phyloP scores from a whole-genome alignment of 2,113 vertebrate species.

The Hippocampus comes region DNA sequence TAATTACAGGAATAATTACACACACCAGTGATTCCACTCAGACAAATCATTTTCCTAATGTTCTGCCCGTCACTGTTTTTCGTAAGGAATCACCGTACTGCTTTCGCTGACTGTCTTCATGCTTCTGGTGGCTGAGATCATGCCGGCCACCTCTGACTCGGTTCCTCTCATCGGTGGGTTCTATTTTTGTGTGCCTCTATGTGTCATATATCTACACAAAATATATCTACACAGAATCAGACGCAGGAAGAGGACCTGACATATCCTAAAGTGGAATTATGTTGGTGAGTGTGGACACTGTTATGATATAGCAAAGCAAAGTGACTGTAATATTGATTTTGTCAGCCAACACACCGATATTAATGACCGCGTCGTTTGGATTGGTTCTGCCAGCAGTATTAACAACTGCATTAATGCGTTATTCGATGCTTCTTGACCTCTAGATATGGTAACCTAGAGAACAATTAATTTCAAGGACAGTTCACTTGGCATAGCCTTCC shows the following conservation, averaged over 20 bases:
- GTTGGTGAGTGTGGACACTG: not conserved
- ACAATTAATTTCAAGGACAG: constrained; percentile 4
- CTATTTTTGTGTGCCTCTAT: constrained; percentile 3
- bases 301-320: not conserved
- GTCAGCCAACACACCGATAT: not conserved
- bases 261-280: not conserved
- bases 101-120: constrained; percentile 86
- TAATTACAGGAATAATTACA: constrained; percentile 43
- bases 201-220: not conserved
- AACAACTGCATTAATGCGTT: constrained; percentile 14
- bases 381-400: constrained; percentile 6
- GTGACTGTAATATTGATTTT: constrained; percentile 5
- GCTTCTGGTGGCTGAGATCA: constrained; percentile 87
- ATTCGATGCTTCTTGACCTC: constrained; percentile 3
- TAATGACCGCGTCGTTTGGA: not conserved
- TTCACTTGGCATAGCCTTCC: constrained; percentile 16
- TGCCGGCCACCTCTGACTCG: constrained; percentile 86
- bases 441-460: constrained; percentile 8
- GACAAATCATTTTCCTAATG: constrained; percentile 27
- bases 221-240: not conserved
- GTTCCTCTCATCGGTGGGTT: constrained; percentile 83
- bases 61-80: constrained; percentile 29
- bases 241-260: not conserved
- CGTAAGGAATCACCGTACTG: constrained; percentile 81
- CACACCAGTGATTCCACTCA: constrained; percentile 35